Evolutionary conservation across 2,113 vertebrate genomes (phyloP).

Genomic region (Phasianus colchicus): DNA sequence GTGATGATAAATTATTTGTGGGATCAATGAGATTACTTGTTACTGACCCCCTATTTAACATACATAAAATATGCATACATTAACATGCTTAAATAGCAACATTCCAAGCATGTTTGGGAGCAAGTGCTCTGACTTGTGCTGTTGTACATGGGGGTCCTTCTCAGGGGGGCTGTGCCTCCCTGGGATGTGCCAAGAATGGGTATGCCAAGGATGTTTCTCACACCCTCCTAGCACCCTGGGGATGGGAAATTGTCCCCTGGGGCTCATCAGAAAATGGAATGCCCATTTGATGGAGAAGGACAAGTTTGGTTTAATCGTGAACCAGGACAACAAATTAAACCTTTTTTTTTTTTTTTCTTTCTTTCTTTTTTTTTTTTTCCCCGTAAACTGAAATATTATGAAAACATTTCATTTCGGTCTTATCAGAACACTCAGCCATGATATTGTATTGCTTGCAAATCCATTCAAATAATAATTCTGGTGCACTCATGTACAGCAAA

Average conservation of each 20-base stretch:
- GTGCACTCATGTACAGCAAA: neutral
- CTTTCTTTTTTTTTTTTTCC: neutral
- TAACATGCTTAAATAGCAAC: neutral
- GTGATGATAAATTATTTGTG: constrained; percentile 5
- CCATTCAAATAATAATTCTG: constrained; percentile 15
- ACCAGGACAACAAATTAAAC: neutral
- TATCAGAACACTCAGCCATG: neutral
- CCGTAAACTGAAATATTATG: neutral
- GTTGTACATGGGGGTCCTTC: neutral
- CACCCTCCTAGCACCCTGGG: neutral
- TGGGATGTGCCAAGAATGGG: neutral
- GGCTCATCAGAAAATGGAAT: neutral
- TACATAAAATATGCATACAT: neutral
- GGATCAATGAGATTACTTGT: constrained; percentile 27
- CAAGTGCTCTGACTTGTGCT: neutral
- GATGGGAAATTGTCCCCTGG: neutral
- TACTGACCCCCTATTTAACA: neutral
- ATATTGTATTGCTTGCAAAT: neutral
- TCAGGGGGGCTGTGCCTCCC: neutral
- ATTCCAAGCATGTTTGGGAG: neutral
- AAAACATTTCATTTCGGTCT: neutral
- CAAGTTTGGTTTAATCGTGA: neutral
- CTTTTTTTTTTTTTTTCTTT: neutral
- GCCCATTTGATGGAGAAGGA: neutral
- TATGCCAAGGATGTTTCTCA: neutral